Percentiles rank a stretch among this genome's conserved stretches.
Conservation (phyloP, 2,888 invertebrate species). For the Biston betularia region DNA sequence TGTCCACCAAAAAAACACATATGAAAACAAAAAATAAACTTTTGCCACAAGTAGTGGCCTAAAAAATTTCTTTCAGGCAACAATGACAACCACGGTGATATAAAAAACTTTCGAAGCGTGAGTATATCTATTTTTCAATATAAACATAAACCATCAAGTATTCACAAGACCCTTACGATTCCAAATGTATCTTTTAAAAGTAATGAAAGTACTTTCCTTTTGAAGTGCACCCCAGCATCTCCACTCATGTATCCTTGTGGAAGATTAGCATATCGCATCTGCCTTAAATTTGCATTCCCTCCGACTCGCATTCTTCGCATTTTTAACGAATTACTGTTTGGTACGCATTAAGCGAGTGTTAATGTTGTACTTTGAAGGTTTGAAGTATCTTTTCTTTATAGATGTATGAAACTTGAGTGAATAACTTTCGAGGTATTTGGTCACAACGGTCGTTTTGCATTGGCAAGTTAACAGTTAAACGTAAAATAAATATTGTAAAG, state of each 20-base stretch:
- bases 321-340: constrained; percentile 3
- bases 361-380: too few relatives aligned
- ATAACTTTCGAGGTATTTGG: too few relatives aligned
- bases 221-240: constrained; percentile 48
- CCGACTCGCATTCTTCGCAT: constrained; percentile 7
- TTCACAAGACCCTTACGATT: background rate
- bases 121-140: background rate
- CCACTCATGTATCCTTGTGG: constrained; percentile 51
- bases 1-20: too few relatives aligned
- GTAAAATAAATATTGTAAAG: too few relatives aligned
- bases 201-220: constrained; percentile 38
- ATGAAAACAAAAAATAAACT: too few relatives aligned
- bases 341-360: background rate
- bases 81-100: too few relatives aligned
- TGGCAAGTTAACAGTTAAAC: too few relatives aligned
- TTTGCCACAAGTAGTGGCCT: too few relatives aligned
- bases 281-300: constrained; percentile 49
- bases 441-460: too few relatives aligned
- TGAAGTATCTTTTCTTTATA: background rate
- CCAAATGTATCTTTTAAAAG: constrained; percentile 16
- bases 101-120: background rate
- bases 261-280: constrained; percentile 55
- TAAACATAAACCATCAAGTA: constrained; percentile 8
- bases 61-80: too few relatives aligned
- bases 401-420: too few relatives aligned